Evolutionary conservation across 2,113 vertebrate genomes (phyloP), one percentile per base, ranked within the genome.

Genomic region (Tyrannus savana): DNA sequence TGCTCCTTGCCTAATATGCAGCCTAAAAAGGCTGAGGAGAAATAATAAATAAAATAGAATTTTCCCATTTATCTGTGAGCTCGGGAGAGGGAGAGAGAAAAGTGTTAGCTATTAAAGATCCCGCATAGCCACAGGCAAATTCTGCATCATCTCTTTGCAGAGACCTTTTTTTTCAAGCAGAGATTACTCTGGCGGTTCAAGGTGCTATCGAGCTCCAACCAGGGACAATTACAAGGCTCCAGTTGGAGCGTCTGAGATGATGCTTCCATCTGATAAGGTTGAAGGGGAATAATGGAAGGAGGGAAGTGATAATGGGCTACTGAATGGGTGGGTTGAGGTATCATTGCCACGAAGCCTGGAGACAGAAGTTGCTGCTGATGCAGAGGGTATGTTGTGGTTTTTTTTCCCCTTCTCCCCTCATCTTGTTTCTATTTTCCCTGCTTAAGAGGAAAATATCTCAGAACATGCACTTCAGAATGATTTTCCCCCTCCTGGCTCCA

Each of bases 201-300:
- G 98, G 98, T 98, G 97, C 98, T 98, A 98, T 98, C 97, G 94
- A 98, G 97, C 97, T 97, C 97, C 96, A 98, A 97, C 97, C 93
- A 72, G 97, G 97, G 97, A 98, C 98, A 98, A 98, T 98, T 98
- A 98, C 97, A 98, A 98, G 98, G 97, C 98, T 98, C 97, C 90
- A 97, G 97, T 97, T 89, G 60, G 96, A 98, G 97, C 96, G 35
- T 98, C 97, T 97, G 97, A 97, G 95, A 95, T 4, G 97, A 98
- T 98, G 97, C 97, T 97, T 95, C 92, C 39, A 87, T 97, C 97
- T 98, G 98, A 98, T 98, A 98, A 98, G 98, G 97, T 96, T 98
- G 97, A 98, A 97, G 96, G 97, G 96, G 97, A 98, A 98, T 98
- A 98, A 98, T 98, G 97, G 75, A 81, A 97, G 97, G 96, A 97